Evolutionary conservation across 2,888 invertebrate genomes (phyloP), one percentile per base, ranked within the genome.

Genomic region (Pristionchus japonicus): DNA sequence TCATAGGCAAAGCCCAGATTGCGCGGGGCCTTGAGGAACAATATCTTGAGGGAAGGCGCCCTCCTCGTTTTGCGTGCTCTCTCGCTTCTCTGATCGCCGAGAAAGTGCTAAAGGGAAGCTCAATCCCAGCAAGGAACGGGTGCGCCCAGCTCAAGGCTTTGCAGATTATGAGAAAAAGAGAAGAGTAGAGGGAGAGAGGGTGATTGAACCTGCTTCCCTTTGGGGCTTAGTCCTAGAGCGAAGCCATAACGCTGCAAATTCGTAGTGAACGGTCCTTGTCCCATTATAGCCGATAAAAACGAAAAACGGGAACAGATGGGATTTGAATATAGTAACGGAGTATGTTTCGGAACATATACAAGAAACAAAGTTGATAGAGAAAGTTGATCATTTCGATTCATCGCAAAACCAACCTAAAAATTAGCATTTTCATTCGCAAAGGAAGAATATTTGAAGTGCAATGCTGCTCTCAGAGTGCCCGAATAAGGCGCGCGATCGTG

Each of bases 151-250:
- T 37, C 34, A 74, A 67, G 34, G 70, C 23, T 40, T 13, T 1
- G 40, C 23, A 40, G 40, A 74, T 74, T 74, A 74, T 37, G 70
- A 74, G 70, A 74, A 64, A 9, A 31, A 31, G 1, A 31, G 64
- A 7, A 13, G 64, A 67, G n/a, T n/a, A n/a, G n/a, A n/a, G n/a
- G n/a, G n/a, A n/a, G 70, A n/a, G n/a, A 37, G 2, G 70, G 77
- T 77, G 77, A 77, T 77, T 77, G 77, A 77, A 77, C 77, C 77
- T 77, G 77, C 43, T 77, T 47, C 6, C 70, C 31, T 20, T 37
- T 15, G 9, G 57, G 57, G 57, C 57, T 37, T 17, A 37, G 70
- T 4, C 15, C 34, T 67, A 15, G 47, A 47, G 47, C 40, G 11
- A 43, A 17, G 34, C 11, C 43, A 77, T 77, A 77, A 77, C 43